Evolutionary conservation across 2,888 invertebrate genomes (phyloP).

Genomic region (Notodonta ziczac): DNA sequence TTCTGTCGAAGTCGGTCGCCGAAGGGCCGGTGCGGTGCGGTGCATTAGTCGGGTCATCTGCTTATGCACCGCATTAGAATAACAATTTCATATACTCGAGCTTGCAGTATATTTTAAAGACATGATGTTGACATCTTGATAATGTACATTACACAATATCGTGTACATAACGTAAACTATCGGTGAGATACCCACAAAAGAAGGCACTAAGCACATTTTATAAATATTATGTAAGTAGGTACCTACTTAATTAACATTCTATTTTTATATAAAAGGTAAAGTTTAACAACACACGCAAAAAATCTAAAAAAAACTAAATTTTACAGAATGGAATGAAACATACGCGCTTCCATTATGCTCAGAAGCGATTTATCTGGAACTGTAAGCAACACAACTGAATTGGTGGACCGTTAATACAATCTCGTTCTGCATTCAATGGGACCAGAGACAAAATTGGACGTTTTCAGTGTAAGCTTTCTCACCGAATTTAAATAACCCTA

Average conservation of each 20-base stretch:
- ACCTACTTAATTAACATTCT: too few species aligned
- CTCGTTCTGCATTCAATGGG: slow-evolving; percentile 18
- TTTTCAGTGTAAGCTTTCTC: slow-evolving; percentile 6
- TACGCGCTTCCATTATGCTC: slow-evolving; percentile 4
- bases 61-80: slow-evolving; percentile 50
- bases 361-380: slow-evolving; percentile 15
- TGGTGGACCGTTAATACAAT: slow-evolving; percentile 31
- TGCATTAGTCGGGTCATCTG: slow-evolving; percentile 62
- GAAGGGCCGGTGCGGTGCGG: slow-evolving; percentile 42
- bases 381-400: slow-evolving; percentile 27
- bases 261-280: too few species aligned
- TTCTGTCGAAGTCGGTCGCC: slow-evolving; percentile 62
- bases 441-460: slow-evolving; percentile 27
- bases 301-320: neutral
- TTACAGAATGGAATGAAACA: neutral
- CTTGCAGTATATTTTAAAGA: neutral
- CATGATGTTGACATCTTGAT: too few species aligned
- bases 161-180: too few species aligned
- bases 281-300: too few species aligned
- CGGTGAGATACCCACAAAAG: too few species aligned
- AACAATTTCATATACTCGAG: slow-evolving; percentile 38
- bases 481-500: neutral
- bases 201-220: too few species aligned
- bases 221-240: too few species aligned
- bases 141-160: too few species aligned